These are phyloP conservation scores for Dolomedes plantarius DNA, from an alignment of 2,888 invertebrate genomes.

Conservation along the genomic window DNA sequence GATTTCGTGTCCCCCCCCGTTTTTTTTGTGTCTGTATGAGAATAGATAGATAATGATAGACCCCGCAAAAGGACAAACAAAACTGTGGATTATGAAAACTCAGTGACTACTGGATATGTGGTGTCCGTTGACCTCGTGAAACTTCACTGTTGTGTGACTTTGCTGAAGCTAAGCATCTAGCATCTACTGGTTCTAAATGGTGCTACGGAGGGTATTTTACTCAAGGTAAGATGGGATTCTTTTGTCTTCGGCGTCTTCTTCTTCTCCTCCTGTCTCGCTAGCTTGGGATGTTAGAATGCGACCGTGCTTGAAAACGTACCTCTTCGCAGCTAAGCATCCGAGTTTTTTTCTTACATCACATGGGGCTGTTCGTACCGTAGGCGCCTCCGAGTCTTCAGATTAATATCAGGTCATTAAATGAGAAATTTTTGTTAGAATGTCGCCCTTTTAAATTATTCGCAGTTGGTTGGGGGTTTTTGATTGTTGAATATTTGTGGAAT, in stretches of 20 bases:
- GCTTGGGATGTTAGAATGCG: not conserved
- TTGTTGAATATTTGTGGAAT: no score
- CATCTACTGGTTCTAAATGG: constrained; percentile 27
- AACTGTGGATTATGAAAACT: not conserved
- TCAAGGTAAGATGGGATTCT: constrained; percentile 31
- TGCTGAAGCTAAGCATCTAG: not conserved
- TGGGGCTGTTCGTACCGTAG: not conserved
- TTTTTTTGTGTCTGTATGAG: no score
- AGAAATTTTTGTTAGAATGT: no score
- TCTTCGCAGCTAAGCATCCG: not conserved
- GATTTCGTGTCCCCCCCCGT: no score
- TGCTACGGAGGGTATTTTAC: constrained; percentile 41
- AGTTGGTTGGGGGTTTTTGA: no score
- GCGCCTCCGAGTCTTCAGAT: not conserved
- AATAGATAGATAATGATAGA: no score
- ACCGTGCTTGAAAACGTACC: not conserved
- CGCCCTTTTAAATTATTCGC: no score
- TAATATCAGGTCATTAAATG: no score
- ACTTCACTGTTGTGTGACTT: not conserved
- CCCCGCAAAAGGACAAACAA: no score
- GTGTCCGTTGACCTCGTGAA: not conserved
- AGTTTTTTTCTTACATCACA: constrained; percentile 5
- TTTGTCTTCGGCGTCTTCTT: constrained; percentile 10
- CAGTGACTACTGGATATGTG: not conserved
- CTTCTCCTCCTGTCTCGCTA: not conserved